Percentiles rank a stretch among this genome's conserved stretches.
phyloP scores from a whole-genome alignment of 2,888 invertebrate genomes.

The Athalia rosae region DNA sequence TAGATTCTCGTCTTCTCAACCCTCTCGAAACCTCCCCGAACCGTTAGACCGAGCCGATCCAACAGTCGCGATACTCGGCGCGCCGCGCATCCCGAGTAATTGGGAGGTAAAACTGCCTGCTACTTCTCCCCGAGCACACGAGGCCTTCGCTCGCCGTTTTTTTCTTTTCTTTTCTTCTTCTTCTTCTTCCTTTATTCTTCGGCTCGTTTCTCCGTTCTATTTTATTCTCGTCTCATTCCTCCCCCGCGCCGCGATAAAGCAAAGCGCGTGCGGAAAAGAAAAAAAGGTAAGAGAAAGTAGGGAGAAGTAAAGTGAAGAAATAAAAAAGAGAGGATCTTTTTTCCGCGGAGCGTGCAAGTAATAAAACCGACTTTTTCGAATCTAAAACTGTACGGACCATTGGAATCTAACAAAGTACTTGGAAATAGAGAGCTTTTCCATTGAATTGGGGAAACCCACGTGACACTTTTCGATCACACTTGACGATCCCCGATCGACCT shows the following conservation, averaged over 20 bases:
- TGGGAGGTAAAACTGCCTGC: conserved; percentile 64
- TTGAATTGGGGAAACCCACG: too few species aligned
- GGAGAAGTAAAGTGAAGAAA: conserved; percentile 34
- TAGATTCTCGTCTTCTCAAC: conserved; percentile 13
- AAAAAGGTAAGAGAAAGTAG: conserved; percentile 23
- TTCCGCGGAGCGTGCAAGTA: background rate
- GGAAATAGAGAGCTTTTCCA: too few species aligned
- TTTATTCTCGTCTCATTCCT: conserved; percentile 2
- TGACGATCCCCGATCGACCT: too few species aligned
- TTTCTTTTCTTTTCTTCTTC: too few species aligned
- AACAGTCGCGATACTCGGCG: conserved; percentile 55
- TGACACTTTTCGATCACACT: too few species aligned
- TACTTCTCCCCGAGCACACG: conserved; percentile 1
- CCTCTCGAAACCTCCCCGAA: conserved; percentile 43
- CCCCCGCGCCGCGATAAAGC: conserved; percentile 29
- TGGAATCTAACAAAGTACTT: too few species aligned
- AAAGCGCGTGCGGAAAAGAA: conserved; percentile 40
- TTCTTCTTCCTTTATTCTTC: too few species aligned
- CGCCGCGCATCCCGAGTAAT: conserved; percentile 67
- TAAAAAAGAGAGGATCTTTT: conserved; percentile 10
- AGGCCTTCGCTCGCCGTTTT: too few species aligned
- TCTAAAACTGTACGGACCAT: background rate
- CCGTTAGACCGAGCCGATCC: conserved; percentile 42
- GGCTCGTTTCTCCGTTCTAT: too few species aligned
- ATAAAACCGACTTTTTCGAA: conserved; percentile 11